Conservation (phyloP, 2,797 vertebrate genomes). For the Hyperoplus lanceolatus region DNA sequence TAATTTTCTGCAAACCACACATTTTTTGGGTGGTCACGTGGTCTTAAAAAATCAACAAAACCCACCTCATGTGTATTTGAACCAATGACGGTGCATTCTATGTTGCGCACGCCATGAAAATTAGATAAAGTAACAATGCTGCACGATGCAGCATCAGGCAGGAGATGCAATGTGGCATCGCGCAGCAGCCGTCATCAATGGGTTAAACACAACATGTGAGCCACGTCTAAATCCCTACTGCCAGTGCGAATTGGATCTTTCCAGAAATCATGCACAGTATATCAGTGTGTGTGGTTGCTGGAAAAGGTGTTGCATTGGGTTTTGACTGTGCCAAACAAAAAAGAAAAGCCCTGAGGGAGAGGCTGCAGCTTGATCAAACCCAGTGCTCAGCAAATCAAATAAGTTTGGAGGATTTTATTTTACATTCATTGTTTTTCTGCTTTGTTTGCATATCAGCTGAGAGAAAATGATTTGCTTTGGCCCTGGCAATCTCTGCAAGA, state of each 20-base stretch:
- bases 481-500: slow-evolving; percentile 62
- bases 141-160: no score
- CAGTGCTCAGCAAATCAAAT: slow-evolving; percentile 71
- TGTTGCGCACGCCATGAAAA: no score
- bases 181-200: no score
- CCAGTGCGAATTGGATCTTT: slow-evolving; percentile 61
- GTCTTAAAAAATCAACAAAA: no score
- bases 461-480: slow-evolving; percentile 73
- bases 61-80: no score
- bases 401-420: slow-evolving; percentile 75
- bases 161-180: no score
- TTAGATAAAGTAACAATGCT: no score
- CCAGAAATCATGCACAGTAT: slow-evolving; percentile 10
- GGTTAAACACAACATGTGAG: neutral
- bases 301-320: slow-evolving; percentile 57
- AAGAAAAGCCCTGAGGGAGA: slow-evolving; percentile 23
- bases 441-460: slow-evolving; percentile 82
- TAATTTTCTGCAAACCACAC: no score
- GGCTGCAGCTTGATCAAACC: slow-evolving; percentile 69
- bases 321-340: slow-evolving; percentile 62
- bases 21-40: no score
- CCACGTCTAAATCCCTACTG: slow-evolving; percentile 20
- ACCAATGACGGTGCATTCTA: no score
- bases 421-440: slow-evolving; percentile 80
- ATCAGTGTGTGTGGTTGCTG: slow-evolving; percentile 35